Conservation (phyloP, 2,888 invertebrate genomes). For the Anthoptus insignis region DNA sequence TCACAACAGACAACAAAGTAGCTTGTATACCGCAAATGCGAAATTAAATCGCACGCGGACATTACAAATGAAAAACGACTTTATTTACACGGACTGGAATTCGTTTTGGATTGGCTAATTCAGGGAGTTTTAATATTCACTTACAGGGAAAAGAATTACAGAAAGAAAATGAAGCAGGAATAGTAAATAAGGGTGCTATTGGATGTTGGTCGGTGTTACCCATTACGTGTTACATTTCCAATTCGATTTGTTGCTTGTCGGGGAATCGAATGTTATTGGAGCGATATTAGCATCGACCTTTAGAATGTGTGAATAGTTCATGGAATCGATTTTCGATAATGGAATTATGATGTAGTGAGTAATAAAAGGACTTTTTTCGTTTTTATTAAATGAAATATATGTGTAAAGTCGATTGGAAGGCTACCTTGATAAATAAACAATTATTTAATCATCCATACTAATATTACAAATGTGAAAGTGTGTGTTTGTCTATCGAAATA, state of each 20-base stretch:
- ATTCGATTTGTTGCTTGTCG: slow-evolving; percentile 79
- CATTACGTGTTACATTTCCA: slow-evolving; percentile 79
- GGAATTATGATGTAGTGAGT: not conserved
- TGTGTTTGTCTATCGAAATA: no score
- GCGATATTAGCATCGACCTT: slow-evolving; percentile 60
- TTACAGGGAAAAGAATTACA: slow-evolving; percentile 84
- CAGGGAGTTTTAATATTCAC: slow-evolving; percentile 80
- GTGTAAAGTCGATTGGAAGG: no score
- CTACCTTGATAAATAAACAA: no score
- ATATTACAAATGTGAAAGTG: no score
- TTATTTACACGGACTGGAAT: slow-evolving; percentile 18
- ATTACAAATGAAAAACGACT: slow-evolving; percentile 40
- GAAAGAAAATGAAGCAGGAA: slow-evolving; percentile 81
- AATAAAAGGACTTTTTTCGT: no score
- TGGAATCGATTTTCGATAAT: slow-evolving; percentile 40
- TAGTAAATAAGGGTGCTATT: slow-evolving; percentile 83
- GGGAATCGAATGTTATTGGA: slow-evolving; percentile 42
- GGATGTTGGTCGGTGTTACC: slow-evolving; percentile 62
- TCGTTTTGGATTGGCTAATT: slow-evolving; percentile 55
- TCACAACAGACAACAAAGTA: slow-evolving; percentile 55
- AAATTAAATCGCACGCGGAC: slow-evolving; percentile 11
- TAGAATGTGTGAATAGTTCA: slow-evolving; percentile 71
- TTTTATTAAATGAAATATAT: no score
- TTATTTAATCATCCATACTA: no score
- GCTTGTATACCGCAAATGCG: slow-evolving; percentile 33